phyloP scores from a whole-genome alignment of 2,888 invertebrate genomes.

The Lithophane leautieri region DNA sequence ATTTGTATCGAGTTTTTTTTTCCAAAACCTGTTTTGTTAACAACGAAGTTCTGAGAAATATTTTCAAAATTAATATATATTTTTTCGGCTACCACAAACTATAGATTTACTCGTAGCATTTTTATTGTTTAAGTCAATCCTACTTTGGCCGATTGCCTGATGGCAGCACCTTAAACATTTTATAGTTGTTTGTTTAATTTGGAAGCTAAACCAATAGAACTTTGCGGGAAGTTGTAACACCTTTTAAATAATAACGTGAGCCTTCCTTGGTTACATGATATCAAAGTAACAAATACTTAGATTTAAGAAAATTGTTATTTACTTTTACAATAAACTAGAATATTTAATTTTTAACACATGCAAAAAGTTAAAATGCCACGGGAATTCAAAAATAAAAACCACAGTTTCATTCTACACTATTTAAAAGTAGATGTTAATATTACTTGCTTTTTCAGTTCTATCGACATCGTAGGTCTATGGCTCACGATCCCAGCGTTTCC shows the following conservation, averaged over 20 bases:
- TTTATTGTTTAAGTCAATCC: no score
- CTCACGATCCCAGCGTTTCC: slow-evolving; percentile 35
- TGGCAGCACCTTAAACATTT: no score
- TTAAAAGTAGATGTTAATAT: neutral
- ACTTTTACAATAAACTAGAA: neutral
- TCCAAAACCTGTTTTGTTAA: no score
- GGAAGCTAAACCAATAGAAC: neutral
- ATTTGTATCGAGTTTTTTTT: no score
- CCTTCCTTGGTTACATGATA: neutral
- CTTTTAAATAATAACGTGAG: neutral
- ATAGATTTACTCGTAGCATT: no score
- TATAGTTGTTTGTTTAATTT: no score
- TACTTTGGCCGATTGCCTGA: no score
- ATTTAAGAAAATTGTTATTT: neutral
- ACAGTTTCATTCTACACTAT: neutral
- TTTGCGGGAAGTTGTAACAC: neutral
- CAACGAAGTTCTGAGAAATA: no score
- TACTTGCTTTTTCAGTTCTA: slow-evolving; percentile 15
- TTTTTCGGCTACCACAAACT: no score
- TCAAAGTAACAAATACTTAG: neutral
- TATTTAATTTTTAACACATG: neutral
- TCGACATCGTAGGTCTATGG: slow-evolving; percentile 1
- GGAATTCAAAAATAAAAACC: neutral
- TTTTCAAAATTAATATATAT: no score
- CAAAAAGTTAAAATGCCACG: neutral